Percentiles rank a stretch among this genome's conserved stretches.
These are phyloP conservation scores for Dicyrtoma fusca DNA, from an alignment of 2,888 invertebrate species.

Conservation along the genomic window DNA sequence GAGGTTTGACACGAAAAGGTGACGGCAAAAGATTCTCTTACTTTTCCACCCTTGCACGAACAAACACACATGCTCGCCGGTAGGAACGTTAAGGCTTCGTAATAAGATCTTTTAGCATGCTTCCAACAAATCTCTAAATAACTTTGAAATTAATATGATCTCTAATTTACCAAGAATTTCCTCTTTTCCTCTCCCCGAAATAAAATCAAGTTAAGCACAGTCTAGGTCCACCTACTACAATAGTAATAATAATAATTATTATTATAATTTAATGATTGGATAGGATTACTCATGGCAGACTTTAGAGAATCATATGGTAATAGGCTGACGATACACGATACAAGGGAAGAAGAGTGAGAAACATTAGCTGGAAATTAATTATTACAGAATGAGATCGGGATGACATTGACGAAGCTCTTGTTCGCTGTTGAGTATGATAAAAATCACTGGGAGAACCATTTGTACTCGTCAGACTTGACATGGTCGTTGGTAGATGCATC, in stretches of 20 bases:
- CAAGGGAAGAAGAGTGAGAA: background rate
- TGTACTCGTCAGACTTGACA: constrained; percentile 20
- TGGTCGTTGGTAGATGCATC: constrained; percentile 9
- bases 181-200: background rate
- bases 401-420: constrained; percentile 20
- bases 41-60: no score
- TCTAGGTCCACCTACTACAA: constrained; percentile 19
- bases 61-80: background rate
- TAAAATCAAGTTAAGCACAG: background rate
- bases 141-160: constrained; percentile 4
- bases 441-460: constrained; percentile 26
- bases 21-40: no score
- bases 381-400: constrained; percentile 50
- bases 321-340: background rate
- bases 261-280: no score
- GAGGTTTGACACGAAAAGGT: no score
- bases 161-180: constrained; percentile 17
- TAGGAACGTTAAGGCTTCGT: no score
- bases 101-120: no score
- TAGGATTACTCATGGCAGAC: no score
- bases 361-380: constrained; percentile 18
- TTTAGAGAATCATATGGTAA: background rate
- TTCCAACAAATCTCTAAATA: constrained; percentile 1
- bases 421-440: constrained; percentile 22
- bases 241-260: no score